Conservation (phyloP, 2,113 vertebrate genomes). For the Hippotragus niger region DNA sequence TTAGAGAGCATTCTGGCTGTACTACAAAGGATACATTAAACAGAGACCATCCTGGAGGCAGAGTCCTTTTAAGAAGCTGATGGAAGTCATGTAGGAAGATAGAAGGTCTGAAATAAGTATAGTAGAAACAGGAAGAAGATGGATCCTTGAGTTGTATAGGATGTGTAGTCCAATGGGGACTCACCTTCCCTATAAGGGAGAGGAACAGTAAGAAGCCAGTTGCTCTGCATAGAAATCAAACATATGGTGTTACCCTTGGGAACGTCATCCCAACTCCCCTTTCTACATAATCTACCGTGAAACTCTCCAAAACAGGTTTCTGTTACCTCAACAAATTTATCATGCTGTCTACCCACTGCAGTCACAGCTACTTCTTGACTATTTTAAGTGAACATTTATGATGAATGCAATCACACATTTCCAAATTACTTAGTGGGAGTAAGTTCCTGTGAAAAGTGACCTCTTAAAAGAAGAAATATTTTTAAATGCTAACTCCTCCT, state of each 20-base stretch:
- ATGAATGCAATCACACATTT: slow-evolving; percentile 33
- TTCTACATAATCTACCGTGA: neutral
- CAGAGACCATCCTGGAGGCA: neutral
- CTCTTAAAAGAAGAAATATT: slow-evolving; percentile 50
- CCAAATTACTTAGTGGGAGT: slow-evolving; percentile 54
- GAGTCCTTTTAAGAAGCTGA: neutral
- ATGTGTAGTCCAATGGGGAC: neutral
- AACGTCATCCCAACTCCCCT: neutral
- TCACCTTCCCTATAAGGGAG: neutral
- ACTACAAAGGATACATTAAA: neutral
- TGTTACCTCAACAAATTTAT: neutral
- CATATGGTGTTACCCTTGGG: neutral
- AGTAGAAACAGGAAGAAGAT: neutral
- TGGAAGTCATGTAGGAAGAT: neutral
- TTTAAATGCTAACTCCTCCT: slow-evolving; percentile 57
- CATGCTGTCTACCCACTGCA: neutral
- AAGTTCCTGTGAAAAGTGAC: slow-evolving; percentile 59
- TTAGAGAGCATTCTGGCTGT: neutral
- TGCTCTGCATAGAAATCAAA: neutral
- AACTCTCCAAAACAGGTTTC: slow-evolving; percentile 16
- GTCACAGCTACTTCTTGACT: slow-evolving; percentile 19
- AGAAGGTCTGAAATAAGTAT: neutral
- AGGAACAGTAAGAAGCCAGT: neutral
- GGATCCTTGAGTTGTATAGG: neutral
- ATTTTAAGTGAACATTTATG: slow-evolving; percentile 51